phyloP scores from a whole-genome alignment of 2,113 vertebrate genomes.

The Chloebia gouldiae region DNA sequence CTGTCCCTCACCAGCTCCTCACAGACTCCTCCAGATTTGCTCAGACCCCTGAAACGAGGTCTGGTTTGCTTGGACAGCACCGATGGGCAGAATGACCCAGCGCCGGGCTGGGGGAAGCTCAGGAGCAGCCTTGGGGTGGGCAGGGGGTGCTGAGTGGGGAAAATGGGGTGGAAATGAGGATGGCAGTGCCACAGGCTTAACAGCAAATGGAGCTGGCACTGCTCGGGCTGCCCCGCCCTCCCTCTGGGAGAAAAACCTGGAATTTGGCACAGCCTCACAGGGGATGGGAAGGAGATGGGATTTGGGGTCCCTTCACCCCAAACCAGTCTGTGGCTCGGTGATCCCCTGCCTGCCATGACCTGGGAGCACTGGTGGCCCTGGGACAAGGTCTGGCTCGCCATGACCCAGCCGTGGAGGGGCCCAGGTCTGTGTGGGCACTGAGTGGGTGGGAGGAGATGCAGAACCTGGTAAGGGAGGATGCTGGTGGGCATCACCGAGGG shows the following conservation, averaged over 20 bases:
- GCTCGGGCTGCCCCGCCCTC: neutral
- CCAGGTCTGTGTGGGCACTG: neutral
- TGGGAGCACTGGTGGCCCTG: neutral
- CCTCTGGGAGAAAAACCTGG: neutral
- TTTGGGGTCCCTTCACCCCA: neutral
- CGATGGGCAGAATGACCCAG: accelerated
- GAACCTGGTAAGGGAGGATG: neutral
- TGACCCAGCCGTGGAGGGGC: neutral
- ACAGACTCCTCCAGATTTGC: neutral
- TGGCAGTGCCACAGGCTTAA: neutral
- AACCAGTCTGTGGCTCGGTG: neutral
- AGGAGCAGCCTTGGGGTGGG: accelerated
- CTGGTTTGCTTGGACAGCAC: neutral
- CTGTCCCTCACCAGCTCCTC: neutral
- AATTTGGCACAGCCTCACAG: neutral
- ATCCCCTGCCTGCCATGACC: neutral
- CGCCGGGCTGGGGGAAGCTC: accelerated
- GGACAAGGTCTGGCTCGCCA: neutral
- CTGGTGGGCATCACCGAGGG: neutral
- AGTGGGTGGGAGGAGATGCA: neutral
- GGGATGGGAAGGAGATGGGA: neutral
- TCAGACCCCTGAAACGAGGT: neutral
- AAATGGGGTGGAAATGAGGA: neutral
- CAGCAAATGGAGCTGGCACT: neutral
- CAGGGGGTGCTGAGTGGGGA: neutral